phyloP scores from a whole-genome alignment of 2,797 vertebrate genomes.

The Podarcis siculus region DNA sequence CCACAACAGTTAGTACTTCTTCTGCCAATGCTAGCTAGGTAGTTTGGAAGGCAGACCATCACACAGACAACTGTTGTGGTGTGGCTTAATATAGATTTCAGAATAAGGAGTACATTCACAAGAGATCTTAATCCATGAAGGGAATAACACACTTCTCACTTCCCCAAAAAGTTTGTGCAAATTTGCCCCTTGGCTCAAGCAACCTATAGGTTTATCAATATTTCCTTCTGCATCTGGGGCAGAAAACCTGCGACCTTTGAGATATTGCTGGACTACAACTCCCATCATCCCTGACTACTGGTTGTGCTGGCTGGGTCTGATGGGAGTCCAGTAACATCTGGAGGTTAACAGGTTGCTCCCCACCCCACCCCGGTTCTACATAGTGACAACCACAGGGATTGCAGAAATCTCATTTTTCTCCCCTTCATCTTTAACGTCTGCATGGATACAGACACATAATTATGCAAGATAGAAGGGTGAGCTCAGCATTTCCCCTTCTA shows the following conservation, averaged over 20 bases:
- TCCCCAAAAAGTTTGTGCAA: not conserved
- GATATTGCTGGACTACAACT: not conserved
- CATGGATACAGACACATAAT: not conserved
- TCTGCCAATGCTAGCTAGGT: not conserved
- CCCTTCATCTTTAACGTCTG: slow-evolving; percentile 22
- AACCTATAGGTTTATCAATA: not conserved
- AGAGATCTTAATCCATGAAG: not conserved
- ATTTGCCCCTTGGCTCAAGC: not conserved
- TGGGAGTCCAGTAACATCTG: not conserved
- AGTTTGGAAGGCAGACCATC: not conserved
- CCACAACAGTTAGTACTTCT: not conserved
- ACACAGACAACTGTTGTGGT: not conserved
- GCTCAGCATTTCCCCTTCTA: slow-evolving; percentile 33
- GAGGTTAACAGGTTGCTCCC: not conserved
- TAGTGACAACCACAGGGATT: not conserved
- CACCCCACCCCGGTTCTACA: not conserved
- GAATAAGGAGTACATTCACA: not conserved
- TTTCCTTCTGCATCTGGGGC: not conserved
- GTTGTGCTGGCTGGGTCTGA: not conserved
- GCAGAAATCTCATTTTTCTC: slow-evolving; percentile 3
- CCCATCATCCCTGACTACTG: not conserved
- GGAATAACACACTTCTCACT: not conserved
- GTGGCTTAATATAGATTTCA: not conserved
- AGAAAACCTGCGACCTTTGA: not conserved
- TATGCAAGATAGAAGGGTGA: slow-evolving; percentile 29